A percentile compares a stretch with the other conserved stretches of the same genome.
Evolutionary conservation across 2,797 vertebrate species (phyloP).

Genomic region (Xyrichtys novacula): DNA sequence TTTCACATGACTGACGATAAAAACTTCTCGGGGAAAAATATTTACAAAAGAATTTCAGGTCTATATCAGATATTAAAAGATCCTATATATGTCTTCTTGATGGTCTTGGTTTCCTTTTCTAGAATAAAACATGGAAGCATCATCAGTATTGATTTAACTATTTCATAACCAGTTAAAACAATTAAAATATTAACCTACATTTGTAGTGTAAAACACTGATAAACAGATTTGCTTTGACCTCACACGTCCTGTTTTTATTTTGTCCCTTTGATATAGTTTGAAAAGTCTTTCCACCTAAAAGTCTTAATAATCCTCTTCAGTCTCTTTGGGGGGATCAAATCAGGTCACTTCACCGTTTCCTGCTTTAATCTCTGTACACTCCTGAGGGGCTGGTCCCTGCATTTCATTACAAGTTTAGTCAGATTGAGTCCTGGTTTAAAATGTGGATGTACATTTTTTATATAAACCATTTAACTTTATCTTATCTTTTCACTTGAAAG

Average conservation of each 20-base stretch:
- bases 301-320: conserved; percentile 34
- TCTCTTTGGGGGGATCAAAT: conserved; percentile 25
- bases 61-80: too few relatives aligned
- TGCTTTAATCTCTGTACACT: conserved; percentile 35
- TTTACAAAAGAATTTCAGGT: too few relatives aligned
- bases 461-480: not conserved
- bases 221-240: conserved; percentile 11
- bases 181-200: not conserved
- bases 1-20: too few relatives aligned
- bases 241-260: not conserved
- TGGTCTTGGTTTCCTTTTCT: not conserved
- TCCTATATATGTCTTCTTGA: too few relatives aligned
- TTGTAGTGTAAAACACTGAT: not conserved
- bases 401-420: conserved; percentile 12
- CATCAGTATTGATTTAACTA: not conserved
- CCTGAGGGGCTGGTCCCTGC: conserved; percentile 12
- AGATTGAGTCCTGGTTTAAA: conserved; percentile 14
- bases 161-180: not conserved
- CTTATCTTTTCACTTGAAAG: conserved; percentile 9
- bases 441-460: not conserved
- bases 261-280: conserved; percentile 22
- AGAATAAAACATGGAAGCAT: too few relatives aligned
- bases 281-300: conserved; percentile 19
- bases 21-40: too few relatives aligned
- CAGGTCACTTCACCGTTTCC: conserved; percentile 13